Evolutionary conservation across 2,113 vertebrate species (phyloP).

Genomic region (Cathartes aura): DNA sequence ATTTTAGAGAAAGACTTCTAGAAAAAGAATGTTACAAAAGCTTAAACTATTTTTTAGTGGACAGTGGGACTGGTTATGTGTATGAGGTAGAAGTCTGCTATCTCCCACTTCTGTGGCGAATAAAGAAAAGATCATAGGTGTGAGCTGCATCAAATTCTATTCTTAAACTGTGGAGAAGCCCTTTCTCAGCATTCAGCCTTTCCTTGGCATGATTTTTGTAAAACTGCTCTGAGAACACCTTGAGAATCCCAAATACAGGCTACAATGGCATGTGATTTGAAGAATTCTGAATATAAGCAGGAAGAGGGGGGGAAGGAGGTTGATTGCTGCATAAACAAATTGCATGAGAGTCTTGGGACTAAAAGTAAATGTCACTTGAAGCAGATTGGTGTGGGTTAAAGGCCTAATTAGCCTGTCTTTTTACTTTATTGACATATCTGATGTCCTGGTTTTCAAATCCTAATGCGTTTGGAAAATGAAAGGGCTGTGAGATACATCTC

Average conservation of each 20-base stretch:
- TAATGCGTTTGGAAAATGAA: background rate
- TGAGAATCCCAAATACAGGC: background rate
- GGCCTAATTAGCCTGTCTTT: background rate
- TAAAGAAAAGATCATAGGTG: background rate
- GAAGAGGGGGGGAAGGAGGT: background rate
- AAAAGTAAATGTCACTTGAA: background rate
- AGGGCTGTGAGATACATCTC: background rate
- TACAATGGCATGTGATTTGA: background rate
- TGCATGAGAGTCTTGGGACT: background rate
- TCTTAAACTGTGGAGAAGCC: background rate
- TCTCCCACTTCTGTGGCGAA: background rate
- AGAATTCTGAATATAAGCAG: background rate
- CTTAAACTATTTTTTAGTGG: background rate
- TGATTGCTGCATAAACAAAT: background rate
- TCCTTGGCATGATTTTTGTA: background rate
- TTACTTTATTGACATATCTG: background rate
- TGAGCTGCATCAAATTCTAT: background rate
- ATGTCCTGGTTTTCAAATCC: background rate
- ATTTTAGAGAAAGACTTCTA: background rate
- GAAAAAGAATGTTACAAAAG: background rate
- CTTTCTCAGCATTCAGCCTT: background rate
- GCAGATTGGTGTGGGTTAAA: background rate
- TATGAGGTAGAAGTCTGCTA: background rate
- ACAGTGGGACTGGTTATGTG: background rate
- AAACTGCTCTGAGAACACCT: background rate